Base-by-base conservation (phyloP, 2,113 vertebrate species). In the Illadopsis cleaveri region DNA sequence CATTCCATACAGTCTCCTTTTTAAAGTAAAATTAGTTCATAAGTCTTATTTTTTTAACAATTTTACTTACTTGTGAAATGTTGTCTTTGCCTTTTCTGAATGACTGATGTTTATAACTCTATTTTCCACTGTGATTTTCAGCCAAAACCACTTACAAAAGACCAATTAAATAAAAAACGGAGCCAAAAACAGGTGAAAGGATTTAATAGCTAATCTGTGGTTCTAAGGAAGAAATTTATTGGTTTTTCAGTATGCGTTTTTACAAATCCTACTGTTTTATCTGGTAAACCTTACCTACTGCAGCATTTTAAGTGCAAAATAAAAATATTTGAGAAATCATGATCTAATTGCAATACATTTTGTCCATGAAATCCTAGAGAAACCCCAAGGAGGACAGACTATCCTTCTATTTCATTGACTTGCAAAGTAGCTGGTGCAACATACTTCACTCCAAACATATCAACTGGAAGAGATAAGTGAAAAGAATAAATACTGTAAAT, bases 401-500 rank as follows among this genome's bases (percentile, higher is more conserved):
- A 75, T 33, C 60, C 44, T 86, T 91, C 62, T 97, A 10, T 89
- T 91, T 90, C 53, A 92, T 64, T 87, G 92, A 87, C 31, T 96
- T 96, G 82, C 58, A 86, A 92, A 96, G 40, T 42, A 90, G 87
- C 45, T 96, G 79, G 48, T 82, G 58, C 65, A 95, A 79, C 22
- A 51, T 24, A 44, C 61, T 86, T 94, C 64, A 90, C 94, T 96
- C 84, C 92, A 94, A 96, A 95, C 72, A 95, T 92, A 91, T 82
- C 53, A 31, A 1, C 50, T 94, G 79, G 51, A 89, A 85, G 57
- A 94, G 22, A 93, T 16, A 70, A 93, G 72, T 71, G 71, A 92
- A 71, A 71, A 93, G 71, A 90, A 83, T 88, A 90, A 95, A 78
- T 37, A 86, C 38, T 82, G 81, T 89, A 94, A 96, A 90, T 86